Conservation (phyloP, 2,888 invertebrate species). For the Ophioninae sp. region DNA sequence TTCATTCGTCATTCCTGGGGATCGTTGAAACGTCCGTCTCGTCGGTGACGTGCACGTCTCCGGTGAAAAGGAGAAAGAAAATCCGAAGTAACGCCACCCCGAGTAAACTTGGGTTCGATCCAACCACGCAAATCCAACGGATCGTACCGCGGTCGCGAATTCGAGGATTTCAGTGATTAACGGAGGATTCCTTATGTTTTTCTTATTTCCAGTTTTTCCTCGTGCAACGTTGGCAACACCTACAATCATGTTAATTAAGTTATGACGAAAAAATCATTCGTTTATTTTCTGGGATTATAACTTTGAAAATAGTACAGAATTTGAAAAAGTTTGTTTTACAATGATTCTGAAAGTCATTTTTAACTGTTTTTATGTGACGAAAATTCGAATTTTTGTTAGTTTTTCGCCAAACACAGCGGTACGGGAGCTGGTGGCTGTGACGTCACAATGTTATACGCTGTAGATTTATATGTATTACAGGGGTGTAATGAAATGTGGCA, state of each 20-base stretch:
- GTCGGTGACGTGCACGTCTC: constrained; percentile 4
- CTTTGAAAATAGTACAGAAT: too few relatives aligned
- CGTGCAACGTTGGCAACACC: neutral
- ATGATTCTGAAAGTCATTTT: too few relatives aligned
- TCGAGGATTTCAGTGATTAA: neutral
- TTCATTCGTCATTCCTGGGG: constrained; percentile 26
- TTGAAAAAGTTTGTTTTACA: too few relatives aligned
- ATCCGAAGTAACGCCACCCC: neutral
- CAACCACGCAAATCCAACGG: neutral
- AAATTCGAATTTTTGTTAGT: too few relatives aligned
- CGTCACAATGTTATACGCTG: too few relatives aligned
- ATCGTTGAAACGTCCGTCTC: constrained; percentile 10
- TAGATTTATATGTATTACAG: too few relatives aligned
- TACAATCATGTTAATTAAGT: neutral
- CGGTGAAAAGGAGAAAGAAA: neutral
- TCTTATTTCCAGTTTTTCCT: neutral
- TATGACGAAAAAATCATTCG: too few relatives aligned
- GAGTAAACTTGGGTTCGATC: neutral
- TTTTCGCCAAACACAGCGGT: too few relatives aligned
- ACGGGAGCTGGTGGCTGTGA: too few relatives aligned
- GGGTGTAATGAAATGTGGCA: too few relatives aligned
- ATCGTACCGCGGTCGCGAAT: neutral
- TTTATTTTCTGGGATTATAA: too few relatives aligned
- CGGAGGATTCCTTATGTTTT: neutral
- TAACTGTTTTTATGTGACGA: too few relatives aligned